Conservation (phyloP, 2,888 invertebrate species). For the Nymphalis urticae region DNA sequence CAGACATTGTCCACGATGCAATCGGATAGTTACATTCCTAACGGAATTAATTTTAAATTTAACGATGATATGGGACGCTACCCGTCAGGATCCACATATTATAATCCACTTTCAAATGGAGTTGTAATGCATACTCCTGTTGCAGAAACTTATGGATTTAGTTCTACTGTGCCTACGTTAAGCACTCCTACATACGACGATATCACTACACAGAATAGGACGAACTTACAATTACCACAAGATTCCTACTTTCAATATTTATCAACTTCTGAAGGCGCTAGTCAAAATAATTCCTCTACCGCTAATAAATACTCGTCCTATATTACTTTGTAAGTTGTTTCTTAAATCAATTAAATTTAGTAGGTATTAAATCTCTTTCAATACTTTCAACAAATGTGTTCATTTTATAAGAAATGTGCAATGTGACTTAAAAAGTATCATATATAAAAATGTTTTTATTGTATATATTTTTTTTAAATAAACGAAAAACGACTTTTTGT, state of each 20-base stretch:
- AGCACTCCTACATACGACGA: constrained; percentile 68
- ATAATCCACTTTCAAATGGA: constrained; percentile 58
- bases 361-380: no score
- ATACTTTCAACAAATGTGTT: no score
- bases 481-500: no score
- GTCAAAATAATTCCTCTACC: constrained; percentile 53
- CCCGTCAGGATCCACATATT: constrained; percentile 58
- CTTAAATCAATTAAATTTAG: constrained; percentile 5
- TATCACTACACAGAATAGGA: constrained; percentile 52
- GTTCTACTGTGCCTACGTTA: constrained; percentile 52
- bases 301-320: constrained; percentile 68
- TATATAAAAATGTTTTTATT: neutral
- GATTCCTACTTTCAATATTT: constrained; percentile 70
- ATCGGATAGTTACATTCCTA: constrained; percentile 72
- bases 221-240: constrained; percentile 55
- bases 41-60: constrained; percentile 68
- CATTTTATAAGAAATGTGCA: neutral
- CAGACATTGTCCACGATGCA: constrained; percentile 58
- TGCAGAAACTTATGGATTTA: constrained; percentile 61
- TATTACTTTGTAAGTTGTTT: constrained; percentile 59
- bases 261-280: constrained; percentile 54
- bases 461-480: no score
- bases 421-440: neutral
- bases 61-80: constrained; percentile 67
- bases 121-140: constrained; percentile 60